Evolutionary conservation across 2,888 invertebrate genomes (phyloP).

Genomic region (Amorpha juglandis): DNA sequence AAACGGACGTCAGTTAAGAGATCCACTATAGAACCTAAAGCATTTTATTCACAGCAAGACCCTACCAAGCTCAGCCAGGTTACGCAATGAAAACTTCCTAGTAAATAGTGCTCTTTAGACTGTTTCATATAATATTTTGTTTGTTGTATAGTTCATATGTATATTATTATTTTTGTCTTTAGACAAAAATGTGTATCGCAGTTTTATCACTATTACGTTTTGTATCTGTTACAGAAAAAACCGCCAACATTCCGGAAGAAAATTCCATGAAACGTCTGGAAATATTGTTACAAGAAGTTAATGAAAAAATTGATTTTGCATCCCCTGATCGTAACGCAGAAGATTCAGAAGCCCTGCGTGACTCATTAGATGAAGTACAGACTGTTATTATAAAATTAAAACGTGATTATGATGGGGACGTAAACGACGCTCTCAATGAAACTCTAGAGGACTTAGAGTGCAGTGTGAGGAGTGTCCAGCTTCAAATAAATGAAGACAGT

Average conservation of each 20-base stretch:
- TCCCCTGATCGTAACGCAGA: slow-evolving; percentile 46
- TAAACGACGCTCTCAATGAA: slow-evolving; percentile 72
- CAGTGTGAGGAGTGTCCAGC: slow-evolving; percentile 78
- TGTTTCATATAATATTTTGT: no score
- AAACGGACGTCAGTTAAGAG: no score
- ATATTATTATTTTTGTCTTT: no score
- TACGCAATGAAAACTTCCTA: no score
- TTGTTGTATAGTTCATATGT: not conserved
- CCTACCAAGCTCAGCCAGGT: no score
- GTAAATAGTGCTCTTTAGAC: no score
- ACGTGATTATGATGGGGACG: slow-evolving; percentile 63
- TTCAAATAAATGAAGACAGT: slow-evolving; percentile 73
- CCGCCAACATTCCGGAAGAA: slow-evolving; percentile 39
- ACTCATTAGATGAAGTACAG: slow-evolving; percentile 76
- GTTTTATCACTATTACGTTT: no score
- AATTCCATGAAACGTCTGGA: slow-evolving; percentile 59
- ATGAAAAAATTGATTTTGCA: slow-evolving; percentile 53
- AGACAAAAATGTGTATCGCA: no score
- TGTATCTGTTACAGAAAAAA: slow-evolving; percentile 43
- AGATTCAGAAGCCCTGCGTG: slow-evolving; percentile 59
- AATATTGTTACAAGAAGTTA: slow-evolving; percentile 62
- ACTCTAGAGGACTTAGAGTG: slow-evolving; percentile 81
- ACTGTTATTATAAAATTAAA: slow-evolving; percentile 76
- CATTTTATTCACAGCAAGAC: no score
- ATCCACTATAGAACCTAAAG: no score